A percentile compares a stretch with the other conserved stretches of the same genome.
phyloP scores from a whole-genome alignment of 2,797 vertebrate genomes.

The Dryobates pubescens region DNA sequence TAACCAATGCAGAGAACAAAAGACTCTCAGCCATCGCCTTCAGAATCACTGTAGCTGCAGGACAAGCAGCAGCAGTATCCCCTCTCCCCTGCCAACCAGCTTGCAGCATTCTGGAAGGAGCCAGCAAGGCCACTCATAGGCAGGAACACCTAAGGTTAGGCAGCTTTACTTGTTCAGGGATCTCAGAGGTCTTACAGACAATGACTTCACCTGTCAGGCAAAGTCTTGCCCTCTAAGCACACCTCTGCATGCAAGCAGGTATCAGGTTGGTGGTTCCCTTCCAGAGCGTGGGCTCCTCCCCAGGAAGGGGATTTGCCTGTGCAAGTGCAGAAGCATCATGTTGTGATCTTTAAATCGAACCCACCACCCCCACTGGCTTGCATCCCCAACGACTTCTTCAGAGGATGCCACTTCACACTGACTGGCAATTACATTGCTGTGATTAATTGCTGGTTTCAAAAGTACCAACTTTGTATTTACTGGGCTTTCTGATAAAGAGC shows the following conservation, averaged over 20 bases:
- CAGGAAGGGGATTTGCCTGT: background rate
- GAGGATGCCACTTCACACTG: background rate
- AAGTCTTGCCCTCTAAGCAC: background rate
- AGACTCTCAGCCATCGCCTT: background rate
- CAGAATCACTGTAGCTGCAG: background rate
- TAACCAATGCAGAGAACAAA: background rate
- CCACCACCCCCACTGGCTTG: background rate
- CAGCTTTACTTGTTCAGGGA: background rate
- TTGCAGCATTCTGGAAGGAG: background rate
- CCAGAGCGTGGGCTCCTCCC: background rate
- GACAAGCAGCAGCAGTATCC: background rate
- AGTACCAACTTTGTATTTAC: background rate
- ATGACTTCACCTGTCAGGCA: background rate
- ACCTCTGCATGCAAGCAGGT: accelerated
- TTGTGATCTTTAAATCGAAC: background rate
- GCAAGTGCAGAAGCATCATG: background rate
- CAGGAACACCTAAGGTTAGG: accelerated
- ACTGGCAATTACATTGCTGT: background rate
- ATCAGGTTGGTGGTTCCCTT: background rate
- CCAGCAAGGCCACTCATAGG: background rate
- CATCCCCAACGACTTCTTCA: background rate
- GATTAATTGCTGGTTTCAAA: constrained; percentile 27
- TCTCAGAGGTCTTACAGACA: background rate
- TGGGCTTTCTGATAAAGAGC: background rate
- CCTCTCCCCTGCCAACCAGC: background rate